Evolutionary conservation across 2,113 vertebrate species (phyloP).

Genomic region (Sturnira hondurensis): DNA sequence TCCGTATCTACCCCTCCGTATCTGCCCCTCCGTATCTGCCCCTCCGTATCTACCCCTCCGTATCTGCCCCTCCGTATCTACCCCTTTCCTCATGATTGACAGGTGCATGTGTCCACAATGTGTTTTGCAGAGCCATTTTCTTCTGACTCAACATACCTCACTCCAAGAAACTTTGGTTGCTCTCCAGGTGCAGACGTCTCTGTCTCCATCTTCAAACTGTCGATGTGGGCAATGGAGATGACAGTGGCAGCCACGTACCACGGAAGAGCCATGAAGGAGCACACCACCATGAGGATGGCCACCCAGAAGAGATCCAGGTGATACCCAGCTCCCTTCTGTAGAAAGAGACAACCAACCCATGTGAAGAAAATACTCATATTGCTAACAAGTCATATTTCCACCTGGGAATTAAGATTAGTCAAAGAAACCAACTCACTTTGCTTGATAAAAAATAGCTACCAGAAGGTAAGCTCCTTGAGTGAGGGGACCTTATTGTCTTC

Average conservation of each 20-base stretch:
- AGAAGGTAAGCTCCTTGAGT: not conserved
- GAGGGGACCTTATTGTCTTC: not conserved
- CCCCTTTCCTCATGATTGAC: not conserved
- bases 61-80: not conserved
- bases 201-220: slow-evolving; percentile 99
- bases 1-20: not conserved
- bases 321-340: slow-evolving; percentile 97
- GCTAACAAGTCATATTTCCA: not conserved
- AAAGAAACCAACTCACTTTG: not conserved
- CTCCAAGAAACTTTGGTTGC: slow-evolving; percentile 97
- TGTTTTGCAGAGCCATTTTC: not conserved
- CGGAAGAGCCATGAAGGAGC: slow-evolving; percentile 97
- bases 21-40: too few species aligned
- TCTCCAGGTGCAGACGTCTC: slow-evolving; percentile 98
- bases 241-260: slow-evolving; percentile 99
- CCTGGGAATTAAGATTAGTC: not conserved
- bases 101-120: not conserved
- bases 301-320: slow-evolving; percentile 98
- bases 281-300: slow-evolving; percentile 90
- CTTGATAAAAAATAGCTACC: not conserved
- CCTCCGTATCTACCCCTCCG: not conserved
- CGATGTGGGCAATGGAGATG: slow-evolving; percentile 98
- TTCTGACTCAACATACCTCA: slow-evolving; percentile 84
- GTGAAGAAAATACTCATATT: not conserved
- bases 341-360: not conserved